Percentiles rank a stretch among this genome's conserved stretches.
Evolutionary conservation across 2,113 vertebrate genomes (phyloP).

Genomic region (Megaptera novaeangliae): DNA sequence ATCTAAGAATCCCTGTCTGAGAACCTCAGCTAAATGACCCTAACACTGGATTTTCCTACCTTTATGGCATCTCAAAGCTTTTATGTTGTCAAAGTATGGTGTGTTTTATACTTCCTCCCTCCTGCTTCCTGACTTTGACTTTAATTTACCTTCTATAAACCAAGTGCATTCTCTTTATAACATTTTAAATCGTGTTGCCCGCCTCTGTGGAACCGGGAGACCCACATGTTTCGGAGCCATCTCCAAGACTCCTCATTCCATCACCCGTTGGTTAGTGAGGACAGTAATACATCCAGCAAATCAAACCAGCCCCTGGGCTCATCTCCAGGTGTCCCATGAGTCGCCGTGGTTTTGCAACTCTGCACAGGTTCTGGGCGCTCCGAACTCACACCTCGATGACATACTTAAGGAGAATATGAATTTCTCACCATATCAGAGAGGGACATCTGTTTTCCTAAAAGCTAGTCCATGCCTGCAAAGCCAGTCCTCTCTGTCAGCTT

Average conservation of each 20-base stretch:
- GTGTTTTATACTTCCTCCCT: slow-evolving; percentile 38
- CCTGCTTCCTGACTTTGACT: slow-evolving; percentile 44
- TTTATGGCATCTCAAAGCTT: neutral
- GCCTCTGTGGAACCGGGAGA: slow-evolving; percentile 44
- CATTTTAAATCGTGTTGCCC: slow-evolving; percentile 49
- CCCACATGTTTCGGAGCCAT: slow-evolving; percentile 69
- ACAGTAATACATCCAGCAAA: slow-evolving; percentile 20
- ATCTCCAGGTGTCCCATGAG: neutral
- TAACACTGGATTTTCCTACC: neutral
- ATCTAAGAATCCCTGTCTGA: neutral
- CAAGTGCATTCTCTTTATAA: slow-evolving; percentile 56
- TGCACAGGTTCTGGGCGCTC: neutral
- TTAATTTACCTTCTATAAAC: slow-evolving; percentile 50
- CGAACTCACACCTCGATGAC: neutral
- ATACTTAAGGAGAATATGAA: neutral
- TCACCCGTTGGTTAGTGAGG: slow-evolving; percentile 55
- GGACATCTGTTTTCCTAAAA: neutral
- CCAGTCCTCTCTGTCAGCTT: neutral
- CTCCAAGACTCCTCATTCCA: slow-evolving; percentile 35
- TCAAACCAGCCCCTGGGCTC: slow-evolving; percentile 29
- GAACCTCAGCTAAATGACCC: neutral
- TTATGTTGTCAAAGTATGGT: neutral
- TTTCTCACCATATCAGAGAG: neutral
- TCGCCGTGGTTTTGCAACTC: neutral
- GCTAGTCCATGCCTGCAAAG: neutral